Evolutionary conservation across 2,888 invertebrate genomes (phyloP).

Genomic region (Rhabditoides inermis): DNA sequence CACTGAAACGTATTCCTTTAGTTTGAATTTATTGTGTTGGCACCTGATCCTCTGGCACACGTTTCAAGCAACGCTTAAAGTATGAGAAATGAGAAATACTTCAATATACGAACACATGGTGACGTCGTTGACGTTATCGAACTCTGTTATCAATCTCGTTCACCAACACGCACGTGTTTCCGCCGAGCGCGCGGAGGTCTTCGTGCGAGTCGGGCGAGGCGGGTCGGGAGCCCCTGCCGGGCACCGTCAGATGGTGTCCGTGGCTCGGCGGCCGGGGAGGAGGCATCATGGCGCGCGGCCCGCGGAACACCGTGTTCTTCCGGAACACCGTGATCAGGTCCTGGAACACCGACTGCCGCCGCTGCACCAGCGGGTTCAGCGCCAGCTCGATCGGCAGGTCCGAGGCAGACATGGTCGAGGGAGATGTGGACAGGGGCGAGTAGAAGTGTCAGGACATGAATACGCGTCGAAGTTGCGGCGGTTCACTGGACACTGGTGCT

Average conservation of each 20-base stretch:
- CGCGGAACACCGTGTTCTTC: slow-evolving; percentile 27
- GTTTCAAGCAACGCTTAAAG: no score
- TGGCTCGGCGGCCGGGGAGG: neutral
- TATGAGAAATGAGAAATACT: no score
- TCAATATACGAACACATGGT: no score
- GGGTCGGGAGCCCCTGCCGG: neutral
- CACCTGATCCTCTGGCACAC: no score
- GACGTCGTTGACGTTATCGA: no score
- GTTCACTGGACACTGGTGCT: neutral
- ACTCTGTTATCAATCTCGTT: no score
- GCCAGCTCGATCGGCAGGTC: slow-evolving; percentile 25
- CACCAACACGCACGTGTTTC: no score
- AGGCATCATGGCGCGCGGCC: neutral
- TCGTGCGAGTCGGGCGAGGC: no score
- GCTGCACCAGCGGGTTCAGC: slow-evolving; percentile 26
- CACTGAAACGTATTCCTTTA: no score
- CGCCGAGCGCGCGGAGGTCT: no score
- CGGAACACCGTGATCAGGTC: slow-evolving; percentile 48
- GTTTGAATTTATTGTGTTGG: no score
- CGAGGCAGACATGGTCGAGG: slow-evolving; percentile 1
- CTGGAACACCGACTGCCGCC: slow-evolving; percentile 43
- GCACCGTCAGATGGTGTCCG: neutral
- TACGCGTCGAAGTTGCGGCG: no score
- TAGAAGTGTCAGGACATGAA: neutral
- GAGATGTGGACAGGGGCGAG: neutral